These are phyloP conservation scores for Orthonevra nobilis DNA, from an alignment of 2,888 invertebrate species.

Conservation along the genomic window DNA sequence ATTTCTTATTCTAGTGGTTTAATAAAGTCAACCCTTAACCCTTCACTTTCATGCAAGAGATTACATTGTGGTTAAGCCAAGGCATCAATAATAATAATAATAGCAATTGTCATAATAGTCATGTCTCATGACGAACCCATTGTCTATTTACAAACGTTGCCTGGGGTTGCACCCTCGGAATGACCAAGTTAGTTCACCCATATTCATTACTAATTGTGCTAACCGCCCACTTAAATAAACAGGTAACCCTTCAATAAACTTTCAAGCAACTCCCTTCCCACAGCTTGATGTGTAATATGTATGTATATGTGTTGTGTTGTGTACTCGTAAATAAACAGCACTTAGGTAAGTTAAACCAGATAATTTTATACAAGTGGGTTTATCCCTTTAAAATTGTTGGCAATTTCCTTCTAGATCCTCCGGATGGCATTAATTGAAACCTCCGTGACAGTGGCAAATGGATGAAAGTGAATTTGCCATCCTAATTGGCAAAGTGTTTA, in stretches of 20 bases:
- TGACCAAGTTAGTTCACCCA: conserved; percentile 5
- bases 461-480: conserved; percentile 49
- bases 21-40: no score
- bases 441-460: conserved; percentile 52
- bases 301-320: no score
- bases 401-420: conserved; percentile 53
- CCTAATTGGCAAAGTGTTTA: conserved; percentile 50
- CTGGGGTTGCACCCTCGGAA: no score
- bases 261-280: conserved; percentile 21
- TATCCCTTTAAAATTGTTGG: conserved; percentile 54
- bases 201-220: conserved; percentile 37
- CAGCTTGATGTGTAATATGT: no score
- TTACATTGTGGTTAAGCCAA: no score
- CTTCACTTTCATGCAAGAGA: no score
- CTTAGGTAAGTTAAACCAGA: conserved; percentile 48
- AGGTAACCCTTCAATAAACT: conserved; percentile 57
- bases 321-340: conserved; percentile 28
- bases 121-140: neutral
- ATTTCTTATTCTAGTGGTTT: no score
- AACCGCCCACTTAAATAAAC: conserved; percentile 48
- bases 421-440: conserved; percentile 59
- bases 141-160: neutral
- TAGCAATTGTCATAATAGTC: no score
- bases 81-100: no score
- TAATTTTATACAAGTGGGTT: conserved; percentile 43